Evolutionary conservation across 1,140 invertebrate species (phyloP).

Genomic region (Vollenhovia emeryi): DNA sequence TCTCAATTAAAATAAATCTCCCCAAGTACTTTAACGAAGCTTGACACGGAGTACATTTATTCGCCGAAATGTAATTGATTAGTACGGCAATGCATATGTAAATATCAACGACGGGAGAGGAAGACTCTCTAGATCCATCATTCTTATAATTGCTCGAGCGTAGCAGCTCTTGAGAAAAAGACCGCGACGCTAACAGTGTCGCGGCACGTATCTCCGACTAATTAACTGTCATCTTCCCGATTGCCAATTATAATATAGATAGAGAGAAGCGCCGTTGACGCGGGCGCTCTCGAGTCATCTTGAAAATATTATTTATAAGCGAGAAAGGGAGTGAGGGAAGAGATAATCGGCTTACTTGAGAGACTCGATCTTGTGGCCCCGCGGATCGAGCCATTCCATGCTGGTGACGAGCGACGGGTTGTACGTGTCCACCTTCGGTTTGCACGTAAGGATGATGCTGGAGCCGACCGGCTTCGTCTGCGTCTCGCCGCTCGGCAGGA

Average conservation of each 20-base stretch:
- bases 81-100: not conserved
- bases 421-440: slow-evolving; percentile 87
- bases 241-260: slow-evolving; percentile 18
- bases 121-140: not conserved
- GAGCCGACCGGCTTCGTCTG: slow-evolving; percentile 90
- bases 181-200: not conserved
- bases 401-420: slow-evolving; percentile 87
- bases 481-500: slow-evolving; percentile 88
- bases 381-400: slow-evolving; percentile 90
- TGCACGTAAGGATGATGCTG: slow-evolving; percentile 90
- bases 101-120: not conserved
- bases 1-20: slow-evolving; percentile 10
- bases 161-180: not conserved
- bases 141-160: slow-evolving; percentile 6
- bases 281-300: not conserved
- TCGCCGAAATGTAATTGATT: not conserved
- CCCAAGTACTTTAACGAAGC: not conserved
- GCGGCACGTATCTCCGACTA: not conserved
- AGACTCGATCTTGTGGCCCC: slow-evolving; percentile 88
- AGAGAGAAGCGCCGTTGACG: not conserved
- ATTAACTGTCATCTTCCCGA: slow-evolving; percentile 5
- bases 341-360: slow-evolving; percentile 85
- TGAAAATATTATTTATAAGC: slow-evolving; percentile 11
- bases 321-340: not conserved
- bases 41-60: not conserved